Evolutionary conservation across 2,797 vertebrate genomes (phyloP), one percentile per base, ranked within the genome.

Genomic region (Enoplosus armatus): DNA sequence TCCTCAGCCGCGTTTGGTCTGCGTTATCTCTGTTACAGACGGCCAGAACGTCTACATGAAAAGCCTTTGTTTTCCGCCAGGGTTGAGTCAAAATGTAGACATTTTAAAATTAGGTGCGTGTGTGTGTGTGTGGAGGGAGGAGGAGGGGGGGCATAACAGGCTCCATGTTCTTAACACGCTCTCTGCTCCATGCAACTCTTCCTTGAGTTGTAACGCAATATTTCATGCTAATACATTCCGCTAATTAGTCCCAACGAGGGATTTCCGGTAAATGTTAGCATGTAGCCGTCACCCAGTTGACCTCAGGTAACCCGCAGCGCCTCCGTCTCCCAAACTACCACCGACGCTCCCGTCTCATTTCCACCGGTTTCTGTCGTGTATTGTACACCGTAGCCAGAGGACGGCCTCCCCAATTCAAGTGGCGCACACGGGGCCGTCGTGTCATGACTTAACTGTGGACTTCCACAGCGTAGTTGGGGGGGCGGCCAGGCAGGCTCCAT

Each of bases 281-380:
- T 70, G 29, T 16, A 9, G n/a, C 29, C 4, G 1, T 5, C 15
- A 10, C 33, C 6, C 12, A 15, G 51, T 8, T 88, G 81, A 87
- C 83, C 89, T 87, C 39, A 72, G n/a, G 55, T 88, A 83, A 90
- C 79, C 85, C 24, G 14, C 1, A 37, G 55, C 10, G 1, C 43
- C 29, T 35, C 51, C n/a, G n/a, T n/a, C n/a, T n/a, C n/a, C n/a
- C n/a, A n/a, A n/a, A n/a, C n/a, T n/a, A n/a, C n/a, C n/a, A n/a
- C n/a, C n/a, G n/a, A n/a, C n/a, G n/a, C n/a, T n/a, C n/a, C n/a
- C n/a, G n/a, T n/a, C n/a, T n/a, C n/a, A n/a, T n/a, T n/a, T n/a
- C n/a, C n/a, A n/a, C n/a, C n/a, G n/a, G n/a, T n/a, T n/a, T n/a
- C n/a, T n/a, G n/a, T n/a, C n/a, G n/a, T n/a, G n/a, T n/a, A n/a